Conservation (phyloP, 2,888 invertebrate species). For the Onchidella celtica region DNA sequence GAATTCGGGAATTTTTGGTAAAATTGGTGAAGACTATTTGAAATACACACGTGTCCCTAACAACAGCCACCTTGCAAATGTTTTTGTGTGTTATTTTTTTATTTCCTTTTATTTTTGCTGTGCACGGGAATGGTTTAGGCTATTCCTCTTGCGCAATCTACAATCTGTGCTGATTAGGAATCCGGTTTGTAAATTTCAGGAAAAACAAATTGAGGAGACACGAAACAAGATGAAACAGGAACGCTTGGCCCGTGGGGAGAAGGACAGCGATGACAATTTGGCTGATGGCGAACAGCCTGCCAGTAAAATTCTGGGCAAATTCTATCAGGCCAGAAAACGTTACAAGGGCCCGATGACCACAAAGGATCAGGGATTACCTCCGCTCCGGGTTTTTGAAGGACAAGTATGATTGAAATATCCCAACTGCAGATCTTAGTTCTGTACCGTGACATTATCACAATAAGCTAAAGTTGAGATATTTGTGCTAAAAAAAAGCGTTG, state of each 20-base stretch:
- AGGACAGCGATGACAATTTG: background rate
- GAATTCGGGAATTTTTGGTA: no score
- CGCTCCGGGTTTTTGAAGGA: slow-evolving; percentile 28
- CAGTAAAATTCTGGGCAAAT: slow-evolving; percentile 50
- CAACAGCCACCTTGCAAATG: background rate
- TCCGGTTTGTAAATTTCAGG: no score
- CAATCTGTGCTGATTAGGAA: no score
- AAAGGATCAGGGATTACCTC: slow-evolving; percentile 20
- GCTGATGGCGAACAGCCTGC: background rate
- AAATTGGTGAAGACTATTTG: no score
- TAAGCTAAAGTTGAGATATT: no score
- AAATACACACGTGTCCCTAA: background rate
- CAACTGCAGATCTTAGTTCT: no score
- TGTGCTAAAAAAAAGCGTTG: no score
- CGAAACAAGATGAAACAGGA: slow-evolving; percentile 29
- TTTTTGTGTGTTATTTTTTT: background rate
- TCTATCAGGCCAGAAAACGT: slow-evolving; percentile 32
- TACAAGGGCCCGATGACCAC: slow-evolving; percentile 33
- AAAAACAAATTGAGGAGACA: slow-evolving; percentile 38
- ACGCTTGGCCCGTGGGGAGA: slow-evolving; percentile 20
- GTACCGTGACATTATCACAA: no score
- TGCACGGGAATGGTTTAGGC: no score
- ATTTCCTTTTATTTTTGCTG: no score
- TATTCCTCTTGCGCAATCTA: no score
- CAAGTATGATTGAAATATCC: background rate